Evolutionary conservation across 2,113 vertebrate genomes (phyloP).

Genomic region (Sula dactylatra): DNA sequence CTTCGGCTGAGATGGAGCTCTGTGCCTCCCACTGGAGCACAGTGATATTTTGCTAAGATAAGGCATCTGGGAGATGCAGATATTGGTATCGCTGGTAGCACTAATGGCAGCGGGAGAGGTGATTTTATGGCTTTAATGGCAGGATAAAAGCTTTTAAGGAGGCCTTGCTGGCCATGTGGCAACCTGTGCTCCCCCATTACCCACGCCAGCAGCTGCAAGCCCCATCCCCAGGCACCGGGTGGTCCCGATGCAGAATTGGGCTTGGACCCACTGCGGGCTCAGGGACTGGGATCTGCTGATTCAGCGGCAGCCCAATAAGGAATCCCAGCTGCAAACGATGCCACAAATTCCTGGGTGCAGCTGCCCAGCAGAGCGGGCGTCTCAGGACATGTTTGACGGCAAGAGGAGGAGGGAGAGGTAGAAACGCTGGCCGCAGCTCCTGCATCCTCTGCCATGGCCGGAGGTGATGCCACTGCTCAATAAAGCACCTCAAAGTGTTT

Average conservation of each 20-base stretch:
- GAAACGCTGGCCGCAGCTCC: neutral
- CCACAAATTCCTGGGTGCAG: neutral
- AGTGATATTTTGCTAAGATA: neutral
- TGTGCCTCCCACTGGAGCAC: rapidly evolving
- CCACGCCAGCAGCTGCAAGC: rapidly evolving
- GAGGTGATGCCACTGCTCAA: neutral
- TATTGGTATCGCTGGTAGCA: neutral
- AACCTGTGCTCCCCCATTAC: rapidly evolving
- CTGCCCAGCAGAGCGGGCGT: rapidly evolving
- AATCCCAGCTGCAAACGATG: neutral
- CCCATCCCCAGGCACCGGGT: too few species aligned
- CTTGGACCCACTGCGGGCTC: rapidly evolving
- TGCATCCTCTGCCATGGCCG: rapidly evolving
- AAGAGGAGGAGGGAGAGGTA: neutral
- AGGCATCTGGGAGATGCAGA: rapidly evolving
- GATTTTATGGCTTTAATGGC: neutral
- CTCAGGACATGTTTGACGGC: rapidly evolving
- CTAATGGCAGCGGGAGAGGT: neutral
- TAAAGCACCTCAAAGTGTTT: neutral
- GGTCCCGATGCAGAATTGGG: too few species aligned
- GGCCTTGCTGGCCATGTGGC: rapidly evolving
- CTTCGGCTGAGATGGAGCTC: rapidly evolving
- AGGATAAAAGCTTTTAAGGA: neutral
- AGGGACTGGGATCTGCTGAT: neutral
- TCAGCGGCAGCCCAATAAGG: neutral